A percentile compares a stretch with the other conserved stretches of the same genome.
These are phyloP conservation scores for Diadumene lineata DNA, from an alignment of 92 coral and sea anemone genomes.

Conservation along the genomic window DNA sequence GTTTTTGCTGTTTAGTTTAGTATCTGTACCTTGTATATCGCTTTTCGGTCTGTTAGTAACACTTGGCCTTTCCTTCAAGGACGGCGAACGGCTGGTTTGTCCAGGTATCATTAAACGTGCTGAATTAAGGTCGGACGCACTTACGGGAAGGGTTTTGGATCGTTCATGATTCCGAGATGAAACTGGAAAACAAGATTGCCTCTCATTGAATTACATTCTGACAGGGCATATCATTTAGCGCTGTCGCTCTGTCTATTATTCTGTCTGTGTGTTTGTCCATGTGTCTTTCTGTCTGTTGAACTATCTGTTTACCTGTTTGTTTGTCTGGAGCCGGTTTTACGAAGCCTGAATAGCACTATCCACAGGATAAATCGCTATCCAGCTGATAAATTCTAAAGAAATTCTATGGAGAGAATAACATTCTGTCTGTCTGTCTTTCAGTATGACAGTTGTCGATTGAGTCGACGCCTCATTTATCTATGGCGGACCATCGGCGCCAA, in stretches of 20 bases:
- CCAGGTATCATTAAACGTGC: neutral
- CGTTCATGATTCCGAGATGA: neutral
- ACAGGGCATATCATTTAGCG: neutral
- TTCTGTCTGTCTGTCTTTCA: too few relatives aligned
- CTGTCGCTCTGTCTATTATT: conserved; percentile 18
- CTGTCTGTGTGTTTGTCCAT: conserved; percentile 20
- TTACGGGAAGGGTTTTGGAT: neutral
- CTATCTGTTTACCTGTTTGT: neutral
- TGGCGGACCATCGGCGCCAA: too few relatives aligned
- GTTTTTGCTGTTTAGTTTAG: too few relatives aligned
- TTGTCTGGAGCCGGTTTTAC: too few relatives aligned
- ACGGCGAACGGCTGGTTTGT: neutral
- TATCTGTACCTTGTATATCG: neutral
- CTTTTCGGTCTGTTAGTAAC: neutral
- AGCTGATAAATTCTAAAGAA: too few relatives aligned
- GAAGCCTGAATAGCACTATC: too few relatives aligned
- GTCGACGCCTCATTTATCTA: too few relatives aligned
- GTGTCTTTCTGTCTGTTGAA: neutral
- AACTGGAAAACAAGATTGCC: neutral
- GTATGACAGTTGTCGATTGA: too few relatives aligned
- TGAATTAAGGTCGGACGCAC: neutral
- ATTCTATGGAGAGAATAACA: too few relatives aligned
- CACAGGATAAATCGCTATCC: too few relatives aligned
- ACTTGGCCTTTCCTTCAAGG: neutral
- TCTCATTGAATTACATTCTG: neutral